Evolutionary conservation across 2,888 invertebrate species (phyloP).

Genomic region (Eristalinus aeneus): DNA sequence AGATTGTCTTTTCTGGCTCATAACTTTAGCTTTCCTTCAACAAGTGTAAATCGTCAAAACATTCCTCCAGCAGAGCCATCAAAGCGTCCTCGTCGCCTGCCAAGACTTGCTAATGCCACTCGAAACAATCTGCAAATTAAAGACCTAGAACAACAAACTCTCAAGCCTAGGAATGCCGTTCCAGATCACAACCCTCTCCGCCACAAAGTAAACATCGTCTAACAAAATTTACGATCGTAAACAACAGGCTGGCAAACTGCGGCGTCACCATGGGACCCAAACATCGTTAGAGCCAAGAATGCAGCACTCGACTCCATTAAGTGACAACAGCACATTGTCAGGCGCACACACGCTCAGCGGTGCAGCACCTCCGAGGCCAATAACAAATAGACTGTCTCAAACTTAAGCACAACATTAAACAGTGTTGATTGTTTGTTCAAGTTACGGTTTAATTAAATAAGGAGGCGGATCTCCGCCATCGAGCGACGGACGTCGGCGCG

Average conservation of each 20-base stretch:
- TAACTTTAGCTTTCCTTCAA: no score
- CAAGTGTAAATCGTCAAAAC: no score
- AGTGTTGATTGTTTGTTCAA: slow-evolving; percentile 66
- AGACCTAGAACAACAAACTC: neutral
- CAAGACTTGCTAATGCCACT: neutral
- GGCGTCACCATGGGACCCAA: neutral
- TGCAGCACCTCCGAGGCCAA: slow-evolving; percentile 1
- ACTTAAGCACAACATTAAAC: slow-evolving; percentile 64
- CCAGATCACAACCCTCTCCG: neutral
- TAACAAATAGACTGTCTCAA: slow-evolving; percentile 35
- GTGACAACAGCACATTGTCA: neutral
- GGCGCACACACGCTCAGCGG: neutral
- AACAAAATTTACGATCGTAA: neutral
- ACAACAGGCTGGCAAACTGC: neutral
- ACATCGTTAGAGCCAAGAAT: neutral
- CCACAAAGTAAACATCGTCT: neutral
- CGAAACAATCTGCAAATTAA: neutral
- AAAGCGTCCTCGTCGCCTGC: neutral
- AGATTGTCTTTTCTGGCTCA: no score
- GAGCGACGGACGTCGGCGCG: neutral
- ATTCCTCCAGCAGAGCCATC: no score
- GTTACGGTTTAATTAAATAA: slow-evolving; percentile 70
- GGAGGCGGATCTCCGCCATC: neutral
- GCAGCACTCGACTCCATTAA: neutral
- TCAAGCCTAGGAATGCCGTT: neutral